Conservation (phyloP, 2,797 vertebrate genomes). For the Acanthiza pusilla region DNA sequence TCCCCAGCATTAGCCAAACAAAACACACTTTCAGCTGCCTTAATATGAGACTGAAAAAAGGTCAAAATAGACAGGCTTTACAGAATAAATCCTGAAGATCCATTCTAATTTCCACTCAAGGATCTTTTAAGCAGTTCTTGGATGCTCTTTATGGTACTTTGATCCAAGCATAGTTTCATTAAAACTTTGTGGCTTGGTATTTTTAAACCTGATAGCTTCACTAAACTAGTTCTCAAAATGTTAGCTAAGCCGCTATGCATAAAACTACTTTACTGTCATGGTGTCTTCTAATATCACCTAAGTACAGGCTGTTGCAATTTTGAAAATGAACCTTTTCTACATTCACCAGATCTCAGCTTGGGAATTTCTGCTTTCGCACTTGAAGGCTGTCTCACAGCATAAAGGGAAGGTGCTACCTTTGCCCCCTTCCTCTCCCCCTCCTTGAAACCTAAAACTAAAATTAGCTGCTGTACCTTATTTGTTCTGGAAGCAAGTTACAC, state of each 20-base stretch:
- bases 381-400: slow-evolving; percentile 48
- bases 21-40: slow-evolving; percentile 71
- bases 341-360: slow-evolving; percentile 68
- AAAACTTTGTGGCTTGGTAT: slow-evolving; percentile 77
- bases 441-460: slow-evolving; percentile 72
- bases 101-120: slow-evolving; percentile 79
- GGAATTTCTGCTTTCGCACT: slow-evolving; percentile 66
- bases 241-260: slow-evolving; percentile 74
- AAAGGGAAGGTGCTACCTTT: slow-evolving; percentile 67
- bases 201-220: slow-evolving; percentile 75
- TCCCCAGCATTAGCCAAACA: slow-evolving; percentile 71
- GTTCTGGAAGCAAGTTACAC: slow-evolving; percentile 74
- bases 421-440: slow-evolving; percentile 13
- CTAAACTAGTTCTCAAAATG: slow-evolving; percentile 75
- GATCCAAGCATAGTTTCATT: slow-evolving; percentile 77
- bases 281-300: slow-evolving; percentile 75
- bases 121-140: slow-evolving; percentile 77
- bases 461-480: slow-evolving; percentile 70
- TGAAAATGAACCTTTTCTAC: slow-evolving; percentile 73
- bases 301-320: slow-evolving; percentile 65
- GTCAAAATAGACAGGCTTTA: slow-evolving; percentile 78
- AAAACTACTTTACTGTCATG: slow-evolving; percentile 77
- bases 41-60: slow-evolving; percentile 72
- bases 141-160: slow-evolving; percentile 76
- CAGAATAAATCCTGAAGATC: slow-evolving; percentile 78